A percentile compares a stretch with the other conserved stretches of the same genome.
Evolutionary conservation across 2,888 invertebrate genomes (phyloP).

Genomic region (Oxycera nigricornis): DNA sequence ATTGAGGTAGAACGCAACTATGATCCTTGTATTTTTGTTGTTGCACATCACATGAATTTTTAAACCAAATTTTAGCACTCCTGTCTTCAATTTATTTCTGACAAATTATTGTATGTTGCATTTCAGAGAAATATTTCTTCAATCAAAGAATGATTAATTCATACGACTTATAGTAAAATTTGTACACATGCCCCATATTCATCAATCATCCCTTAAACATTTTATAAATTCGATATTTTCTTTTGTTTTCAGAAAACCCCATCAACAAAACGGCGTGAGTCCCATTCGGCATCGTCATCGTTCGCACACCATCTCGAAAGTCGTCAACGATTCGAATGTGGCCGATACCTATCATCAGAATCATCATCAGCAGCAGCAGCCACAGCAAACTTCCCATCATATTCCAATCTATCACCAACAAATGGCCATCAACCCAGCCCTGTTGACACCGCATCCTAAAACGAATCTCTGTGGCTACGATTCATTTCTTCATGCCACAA

Average conservation of each 20-base stretch:
- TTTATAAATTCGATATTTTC: too few species aligned
- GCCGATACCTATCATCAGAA: slow-evolving; percentile 48
- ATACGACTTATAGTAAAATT: too few species aligned
- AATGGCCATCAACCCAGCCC: slow-evolving; percentile 68
- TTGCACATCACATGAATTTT: too few species aligned
- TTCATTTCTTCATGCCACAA: slow-evolving; percentile 70
- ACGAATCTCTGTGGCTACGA: slow-evolving; percentile 66
- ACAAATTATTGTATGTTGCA: too few species aligned
- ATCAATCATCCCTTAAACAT: too few species aligned
- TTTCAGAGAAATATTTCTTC: too few species aligned
- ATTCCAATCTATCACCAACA: slow-evolving; percentile 69
- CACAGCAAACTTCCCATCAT: slow-evolving; percentile 63
- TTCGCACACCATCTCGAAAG: slow-evolving; percentile 62
- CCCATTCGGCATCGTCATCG: slow-evolving; percentile 60
- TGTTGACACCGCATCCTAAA: slow-evolving; percentile 62
- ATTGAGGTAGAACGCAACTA: too few species aligned
- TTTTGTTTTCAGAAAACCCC: slow-evolving; percentile 65
- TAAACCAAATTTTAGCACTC: too few species aligned
- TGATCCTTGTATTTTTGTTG: too few species aligned
- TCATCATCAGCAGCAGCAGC: slow-evolving; percentile 58
- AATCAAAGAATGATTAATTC: too few species aligned
- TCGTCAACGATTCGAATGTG: slow-evolving; percentile 50
- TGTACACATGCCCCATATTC: too few species aligned
- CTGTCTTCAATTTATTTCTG: too few species aligned
- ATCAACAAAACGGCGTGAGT: slow-evolving; percentile 55